Evolutionary conservation across 2,797 vertebrate genomes (phyloP).

Genomic region (Triplophysa yarkandensis): DNA sequence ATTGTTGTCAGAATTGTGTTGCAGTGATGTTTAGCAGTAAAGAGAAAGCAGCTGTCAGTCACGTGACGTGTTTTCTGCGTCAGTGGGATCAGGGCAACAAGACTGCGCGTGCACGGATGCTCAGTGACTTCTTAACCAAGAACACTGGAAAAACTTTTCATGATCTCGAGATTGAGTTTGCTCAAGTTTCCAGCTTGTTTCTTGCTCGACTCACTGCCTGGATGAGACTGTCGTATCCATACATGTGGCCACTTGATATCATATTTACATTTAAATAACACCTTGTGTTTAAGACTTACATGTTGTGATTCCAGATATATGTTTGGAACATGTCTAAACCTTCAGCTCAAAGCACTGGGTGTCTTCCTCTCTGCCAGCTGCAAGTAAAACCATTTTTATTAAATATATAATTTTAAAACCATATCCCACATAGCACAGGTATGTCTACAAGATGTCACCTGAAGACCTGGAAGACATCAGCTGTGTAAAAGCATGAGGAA

Average conservation of each 20-base stretch:
- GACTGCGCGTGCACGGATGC: conserved; percentile 66
- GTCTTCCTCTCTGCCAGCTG: conserved; percentile 83
- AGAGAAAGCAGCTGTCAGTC: conserved; percentile 72
- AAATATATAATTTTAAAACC: background rate
- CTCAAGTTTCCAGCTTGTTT: conserved; percentile 83
- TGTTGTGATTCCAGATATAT: conserved; percentile 74
- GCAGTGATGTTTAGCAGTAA: conserved; percentile 68
- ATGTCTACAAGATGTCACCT: too few species aligned
- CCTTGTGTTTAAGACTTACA: conserved; percentile 65
- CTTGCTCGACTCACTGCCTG: conserved; percentile 80
- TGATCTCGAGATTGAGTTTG: conserved; percentile 84
- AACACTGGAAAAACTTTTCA: conserved; percentile 76
- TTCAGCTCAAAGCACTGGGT: conserved; percentile 78
- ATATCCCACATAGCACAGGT: too few species aligned
- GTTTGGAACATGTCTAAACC: conserved; percentile 74
- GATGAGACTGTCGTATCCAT: conserved; percentile 83
- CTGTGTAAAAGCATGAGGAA: too few species aligned
- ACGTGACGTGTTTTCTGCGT: conserved; percentile 76
- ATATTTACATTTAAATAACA: too few species aligned
- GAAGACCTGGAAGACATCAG: too few species aligned
- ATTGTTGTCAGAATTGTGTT: background rate
- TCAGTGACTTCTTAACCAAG: conserved; percentile 76
- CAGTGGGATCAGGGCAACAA: conserved; percentile 80
- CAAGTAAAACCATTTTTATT: conserved; percentile 72
- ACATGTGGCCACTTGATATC: background rate